Evolutionary conservation across 92 coral and sea anemone genomes (phyloP).

Genomic region (Micromussa lordhowensis): DNA sequence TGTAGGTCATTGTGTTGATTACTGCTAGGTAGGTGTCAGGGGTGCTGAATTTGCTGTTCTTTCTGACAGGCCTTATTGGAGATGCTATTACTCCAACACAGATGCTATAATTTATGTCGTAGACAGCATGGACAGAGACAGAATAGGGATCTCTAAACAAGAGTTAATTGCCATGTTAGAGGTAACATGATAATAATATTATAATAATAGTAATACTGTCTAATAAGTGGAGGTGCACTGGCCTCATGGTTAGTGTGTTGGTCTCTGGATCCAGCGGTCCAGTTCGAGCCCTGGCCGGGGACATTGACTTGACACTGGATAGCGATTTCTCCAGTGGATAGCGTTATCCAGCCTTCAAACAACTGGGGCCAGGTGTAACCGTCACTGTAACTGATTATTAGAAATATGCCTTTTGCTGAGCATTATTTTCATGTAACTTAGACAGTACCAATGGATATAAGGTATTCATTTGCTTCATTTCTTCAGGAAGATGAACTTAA

Average conservation of each 20-base stretch:
- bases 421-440: no score
- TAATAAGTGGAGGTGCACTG: no score
- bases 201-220: no score
- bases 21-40: background rate
- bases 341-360: no score
- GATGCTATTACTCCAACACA: slow-evolving; percentile 98
- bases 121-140: slow-evolving; percentile 91
- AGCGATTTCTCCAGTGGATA: no score
- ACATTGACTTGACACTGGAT: no score
- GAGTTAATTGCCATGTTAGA: slow-evolving; percentile 95
- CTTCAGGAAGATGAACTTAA: slow-evolving; percentile 95
- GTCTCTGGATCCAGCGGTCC: no score
- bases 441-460: no score
- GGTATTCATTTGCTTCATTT: background rate
- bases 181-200: slow-evolving; percentile 38
- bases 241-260: no score
- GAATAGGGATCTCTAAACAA: slow-evolving; percentile 99
- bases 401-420: background rate
- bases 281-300: no score
- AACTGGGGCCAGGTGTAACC: background rate
- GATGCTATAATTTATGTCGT: slow-evolving; percentile 98
- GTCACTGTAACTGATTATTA: background rate
- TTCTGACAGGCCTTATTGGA: slow-evolving; percentile 90
- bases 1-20: background rate
- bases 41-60: background rate